Conservation (phyloP, 2,797 vertebrate genomes). For the Platalea minor region DNA sequence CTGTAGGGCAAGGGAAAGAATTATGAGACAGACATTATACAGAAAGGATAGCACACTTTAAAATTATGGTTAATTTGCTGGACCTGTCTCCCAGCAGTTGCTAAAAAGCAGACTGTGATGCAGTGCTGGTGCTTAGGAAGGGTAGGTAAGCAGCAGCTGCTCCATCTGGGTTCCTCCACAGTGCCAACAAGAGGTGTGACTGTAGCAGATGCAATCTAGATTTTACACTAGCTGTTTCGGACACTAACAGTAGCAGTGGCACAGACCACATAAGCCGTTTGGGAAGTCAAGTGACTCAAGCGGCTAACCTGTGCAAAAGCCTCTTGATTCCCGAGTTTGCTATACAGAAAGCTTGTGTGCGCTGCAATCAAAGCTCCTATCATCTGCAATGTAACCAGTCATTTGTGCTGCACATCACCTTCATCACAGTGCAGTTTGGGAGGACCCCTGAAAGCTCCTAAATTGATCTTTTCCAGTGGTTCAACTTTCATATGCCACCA, state of each 20-base stretch:
- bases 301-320: not conserved
- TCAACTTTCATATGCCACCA: not conserved
- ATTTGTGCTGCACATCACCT: not conserved
- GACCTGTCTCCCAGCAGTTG: not conserved
- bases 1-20: not conserved
- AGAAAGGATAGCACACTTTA: not conserved
- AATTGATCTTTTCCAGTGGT: not conserved
- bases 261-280: not conserved
- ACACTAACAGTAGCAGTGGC: not conserved
- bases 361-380: not conserved
- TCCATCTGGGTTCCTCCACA: not conserved
- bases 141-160: not conserved
- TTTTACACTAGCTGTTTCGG: not conserved
- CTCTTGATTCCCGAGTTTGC: not conserved
- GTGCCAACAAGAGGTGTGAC: not conserved
- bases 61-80: not conserved
- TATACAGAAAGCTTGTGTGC: not conserved
- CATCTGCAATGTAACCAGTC: fast-evolving
- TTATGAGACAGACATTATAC: not conserved
- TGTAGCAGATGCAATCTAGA: not conserved
- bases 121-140: not conserved
- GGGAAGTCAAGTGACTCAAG: not conserved
- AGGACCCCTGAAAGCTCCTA: not conserved
- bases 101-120: not conserved
- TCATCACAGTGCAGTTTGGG: fast-evolving